Evolutionary conservation across 2,113 vertebrate genomes (phyloP).

Genomic region (Rhynchomys soricoides): DNA sequence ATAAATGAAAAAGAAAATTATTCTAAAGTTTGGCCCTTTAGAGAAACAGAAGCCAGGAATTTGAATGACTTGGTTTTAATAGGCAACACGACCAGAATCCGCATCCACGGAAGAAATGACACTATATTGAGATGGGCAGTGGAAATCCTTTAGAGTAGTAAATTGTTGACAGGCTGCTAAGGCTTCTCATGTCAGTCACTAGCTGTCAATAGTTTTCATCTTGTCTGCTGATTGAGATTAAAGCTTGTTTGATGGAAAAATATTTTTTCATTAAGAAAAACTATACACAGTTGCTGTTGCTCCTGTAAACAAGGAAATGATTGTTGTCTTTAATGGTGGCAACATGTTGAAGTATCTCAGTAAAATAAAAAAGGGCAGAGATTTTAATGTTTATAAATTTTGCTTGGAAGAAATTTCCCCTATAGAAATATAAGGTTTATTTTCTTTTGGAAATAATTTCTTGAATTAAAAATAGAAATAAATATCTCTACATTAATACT

Average conservation of each 20-base stretch:
- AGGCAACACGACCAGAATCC: neutral
- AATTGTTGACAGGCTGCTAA: neutral
- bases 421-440: neutral
- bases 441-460: constrained; percentile 31
- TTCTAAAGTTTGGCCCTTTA: neutral
- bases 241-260: constrained; percentile 46
- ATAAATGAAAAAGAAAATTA: neutral
- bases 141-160: neutral
- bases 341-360: constrained; percentile 20
- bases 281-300: neutral
- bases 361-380: constrained; percentile 37
- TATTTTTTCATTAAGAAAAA: constrained; percentile 23
- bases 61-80: constrained; percentile 4
- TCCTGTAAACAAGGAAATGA: constrained; percentile 17
- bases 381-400: constrained; percentile 15
- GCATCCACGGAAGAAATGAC: neutral
- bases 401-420: neutral
- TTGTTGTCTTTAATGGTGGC: constrained; percentile 35
- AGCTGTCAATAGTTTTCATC: neutral
- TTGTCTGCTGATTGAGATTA: constrained; percentile 35
- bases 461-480: constrained; percentile 27
- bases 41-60: neutral
- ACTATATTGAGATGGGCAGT: neutral
- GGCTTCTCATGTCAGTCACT: neutral
- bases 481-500: neutral